Evolutionary conservation across 2,888 invertebrate genomes (phyloP), one percentile per base, ranked within the genome.

Genomic region (Agriotes lineatus): DNA sequence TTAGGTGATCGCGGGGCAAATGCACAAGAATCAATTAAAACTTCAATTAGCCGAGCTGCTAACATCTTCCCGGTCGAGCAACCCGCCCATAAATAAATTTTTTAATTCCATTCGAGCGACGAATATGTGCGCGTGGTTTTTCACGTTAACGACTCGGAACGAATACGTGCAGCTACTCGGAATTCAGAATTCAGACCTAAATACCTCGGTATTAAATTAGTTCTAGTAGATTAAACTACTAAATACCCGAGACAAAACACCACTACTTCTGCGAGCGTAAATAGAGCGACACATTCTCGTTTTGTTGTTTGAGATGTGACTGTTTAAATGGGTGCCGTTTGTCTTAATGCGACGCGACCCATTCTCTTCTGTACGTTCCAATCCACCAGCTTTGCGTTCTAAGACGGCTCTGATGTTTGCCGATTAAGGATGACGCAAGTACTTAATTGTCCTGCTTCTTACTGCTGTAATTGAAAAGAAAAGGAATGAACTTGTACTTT

Each of bases 181-280:
- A 52, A 52, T 52, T 33, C 52, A 52, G 52, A 52, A 33, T 52
- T 52, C 52, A 52, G 52, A 52, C 52, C 52, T 52, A 52, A 52
- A 52, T 52, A 52, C 52, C 52, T 52, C 16, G 52, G 59, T 25
- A 59, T 45, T 59, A 59, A 59, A 59, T 59, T 59, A 59, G 45
- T 59, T 59, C 59, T 59, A 59, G 44, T 59, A 59, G 59, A 59
- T 59, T 59, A 59, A 59, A 59, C 59, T 45, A 44, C 44, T 59
- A 59, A 59, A 59, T 59, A 44, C 58, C 25, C 58, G 42, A 44
- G 58, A 58, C 58, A 58, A n/a, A 57, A 39, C 39, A 42, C 48
- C 52, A 33, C 52, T 33, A 18, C 30, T 52, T 14, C 52, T 33
- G 33, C 52, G 14, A 18, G 30, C 33, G 33, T 25, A 52, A 52